Evolutionary conservation across 2,797 vertebrate genomes (phyloP).

Genomic region (Hydrophis major): DNA sequence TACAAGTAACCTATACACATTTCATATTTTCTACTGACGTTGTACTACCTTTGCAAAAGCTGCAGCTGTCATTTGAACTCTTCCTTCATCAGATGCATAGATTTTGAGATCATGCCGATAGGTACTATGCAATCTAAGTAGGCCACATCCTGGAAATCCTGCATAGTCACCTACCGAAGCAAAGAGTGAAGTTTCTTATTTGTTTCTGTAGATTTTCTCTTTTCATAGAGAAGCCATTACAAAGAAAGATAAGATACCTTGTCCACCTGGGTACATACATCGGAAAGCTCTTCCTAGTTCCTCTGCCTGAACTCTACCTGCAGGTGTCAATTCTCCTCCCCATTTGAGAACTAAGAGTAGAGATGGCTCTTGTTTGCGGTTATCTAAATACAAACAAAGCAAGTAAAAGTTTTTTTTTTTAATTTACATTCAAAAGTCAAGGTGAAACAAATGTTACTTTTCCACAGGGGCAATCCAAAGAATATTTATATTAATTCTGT

Average conservation of each 20-base stretch:
- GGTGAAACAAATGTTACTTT: background rate
- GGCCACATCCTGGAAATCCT: slow-evolving; percentile 87
- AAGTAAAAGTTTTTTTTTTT: background rate
- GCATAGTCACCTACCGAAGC: slow-evolving; percentile 84
- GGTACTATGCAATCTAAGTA: slow-evolving; percentile 86
- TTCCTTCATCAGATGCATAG: slow-evolving; percentile 87
- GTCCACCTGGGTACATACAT: slow-evolving; percentile 90
- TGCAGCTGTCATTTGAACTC: slow-evolving; percentile 89
- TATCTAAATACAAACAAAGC: slow-evolving; percentile 69
- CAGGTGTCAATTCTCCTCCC: slow-evolving; percentile 88
- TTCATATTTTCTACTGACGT: background rate
- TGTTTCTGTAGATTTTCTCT: slow-evolving; percentile 49
- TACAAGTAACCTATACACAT: background rate
- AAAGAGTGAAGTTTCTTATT: slow-evolving; percentile 50
- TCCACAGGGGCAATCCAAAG: background rate
- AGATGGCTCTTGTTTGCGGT: slow-evolving; percentile 81
- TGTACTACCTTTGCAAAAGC: slow-evolving; percentile 84
- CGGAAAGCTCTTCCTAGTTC: slow-evolving; percentile 87
- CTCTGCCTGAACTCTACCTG: slow-evolving; percentile 86
- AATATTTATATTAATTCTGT: background rate
- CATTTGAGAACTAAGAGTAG: slow-evolving; percentile 86
- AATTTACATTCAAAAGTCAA: background rate
- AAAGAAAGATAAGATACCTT: slow-evolving; percentile 72
- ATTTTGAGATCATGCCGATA: slow-evolving; percentile 90
- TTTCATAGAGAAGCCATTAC: slow-evolving; percentile 12